Conservation (phyloP, 2,797 vertebrate species). For the Adelosebastes latens region DNA sequence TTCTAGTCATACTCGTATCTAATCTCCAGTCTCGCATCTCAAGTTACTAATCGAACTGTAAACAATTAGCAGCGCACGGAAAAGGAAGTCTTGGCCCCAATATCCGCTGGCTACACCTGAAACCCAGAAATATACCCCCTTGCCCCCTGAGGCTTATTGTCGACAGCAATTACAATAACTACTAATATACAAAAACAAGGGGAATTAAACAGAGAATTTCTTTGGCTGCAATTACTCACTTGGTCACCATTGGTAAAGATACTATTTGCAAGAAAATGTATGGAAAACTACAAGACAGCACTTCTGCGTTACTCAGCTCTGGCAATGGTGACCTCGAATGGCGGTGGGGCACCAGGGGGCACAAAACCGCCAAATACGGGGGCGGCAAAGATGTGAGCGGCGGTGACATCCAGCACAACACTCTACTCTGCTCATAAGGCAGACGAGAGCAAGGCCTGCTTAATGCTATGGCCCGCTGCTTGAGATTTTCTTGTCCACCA, state of each 20-base stretch:
- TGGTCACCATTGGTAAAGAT: neutral
- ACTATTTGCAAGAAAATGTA: neutral
- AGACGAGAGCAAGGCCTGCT: neutral
- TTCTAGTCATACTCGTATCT: too few species aligned
- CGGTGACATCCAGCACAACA: constrained; percentile 1
- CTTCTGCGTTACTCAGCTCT: neutral
- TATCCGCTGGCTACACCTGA: too few species aligned
- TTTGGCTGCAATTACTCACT: neutral
- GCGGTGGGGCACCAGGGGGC: neutral
- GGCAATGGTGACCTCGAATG: neutral
- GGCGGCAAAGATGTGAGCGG: neutral
- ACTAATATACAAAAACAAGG: neutral
- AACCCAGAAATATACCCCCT: too few species aligned
- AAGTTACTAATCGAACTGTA: too few species aligned
- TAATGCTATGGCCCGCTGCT: constrained; percentile 27
- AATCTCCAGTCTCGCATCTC: too few species aligned
- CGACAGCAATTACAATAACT: too few species aligned
- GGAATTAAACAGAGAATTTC: neutral
- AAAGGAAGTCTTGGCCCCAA: too few species aligned
- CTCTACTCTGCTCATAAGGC: neutral
- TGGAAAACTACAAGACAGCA: neutral
- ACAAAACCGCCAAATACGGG: neutral
- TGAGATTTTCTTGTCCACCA: constrained; percentile 33
- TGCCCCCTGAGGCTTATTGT: too few species aligned
- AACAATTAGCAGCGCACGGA: too few species aligned